Conservation (phyloP, 2,113 vertebrate species). For the Nematolebias whitei region DNA sequence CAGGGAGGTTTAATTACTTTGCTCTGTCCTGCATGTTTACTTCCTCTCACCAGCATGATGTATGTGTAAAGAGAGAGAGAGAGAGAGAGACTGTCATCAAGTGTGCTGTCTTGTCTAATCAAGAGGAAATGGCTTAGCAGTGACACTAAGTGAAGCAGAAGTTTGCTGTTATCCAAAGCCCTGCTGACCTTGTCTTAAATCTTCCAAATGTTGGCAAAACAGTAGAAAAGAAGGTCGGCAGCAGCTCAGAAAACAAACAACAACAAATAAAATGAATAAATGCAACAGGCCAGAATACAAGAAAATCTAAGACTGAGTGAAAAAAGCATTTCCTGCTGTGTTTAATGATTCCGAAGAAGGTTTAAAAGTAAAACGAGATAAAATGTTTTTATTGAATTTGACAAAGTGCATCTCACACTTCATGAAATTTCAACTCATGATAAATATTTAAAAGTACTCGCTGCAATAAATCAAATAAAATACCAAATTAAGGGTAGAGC, state of each 20-base stretch:
- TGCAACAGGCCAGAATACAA: slow-evolving; percentile 3
- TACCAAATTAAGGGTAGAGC: too few relatives aligned
- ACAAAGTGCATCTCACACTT: too few relatives aligned
- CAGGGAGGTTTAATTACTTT: slow-evolving; percentile 36
- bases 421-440: too few relatives aligned
- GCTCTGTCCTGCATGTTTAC: slow-evolving; percentile 26
- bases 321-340: neutral
- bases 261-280: too few relatives aligned
- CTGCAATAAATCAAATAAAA: too few relatives aligned
- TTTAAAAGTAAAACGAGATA: neutral
- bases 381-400: neutral
- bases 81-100: slow-evolving; percentile 29
- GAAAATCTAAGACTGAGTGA: slow-evolving; percentile 4
- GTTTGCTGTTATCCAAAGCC: slow-evolving; percentile 30
- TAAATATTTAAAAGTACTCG: too few relatives aligned
- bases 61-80: slow-evolving; percentile 6
- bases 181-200: slow-evolving; percentile 35
- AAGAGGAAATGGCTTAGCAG: slow-evolving; percentile 38
- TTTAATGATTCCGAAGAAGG: neutral
- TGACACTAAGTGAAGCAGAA: slow-evolving; percentile 33
- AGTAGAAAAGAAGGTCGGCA: slow-evolving; percentile 13
- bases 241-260: slow-evolving; percentile 13
- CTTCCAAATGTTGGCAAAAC: slow-evolving; percentile 37
- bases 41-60: slow-evolving; percentile 20
- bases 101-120: slow-evolving; percentile 29